Conservation (phyloP, 2,113 vertebrate genomes). For the Falco punctatus region DNA sequence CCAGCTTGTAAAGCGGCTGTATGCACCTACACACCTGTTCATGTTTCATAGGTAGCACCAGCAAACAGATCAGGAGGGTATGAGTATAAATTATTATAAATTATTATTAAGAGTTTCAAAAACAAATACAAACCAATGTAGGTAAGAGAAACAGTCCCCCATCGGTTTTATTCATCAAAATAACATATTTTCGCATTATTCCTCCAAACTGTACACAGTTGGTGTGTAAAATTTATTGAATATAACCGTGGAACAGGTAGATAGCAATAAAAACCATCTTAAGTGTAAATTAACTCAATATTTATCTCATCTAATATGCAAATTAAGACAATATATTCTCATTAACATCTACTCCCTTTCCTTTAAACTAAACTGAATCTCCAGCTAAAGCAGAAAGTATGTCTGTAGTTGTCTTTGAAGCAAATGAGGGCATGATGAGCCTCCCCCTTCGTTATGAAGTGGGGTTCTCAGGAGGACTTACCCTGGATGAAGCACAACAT, state of each 20-base stretch:
- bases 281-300: slow-evolving; percentile 81
- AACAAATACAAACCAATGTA: neutral
- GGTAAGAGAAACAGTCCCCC: neutral
- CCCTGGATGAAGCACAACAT: neutral
- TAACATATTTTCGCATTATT: slow-evolving; percentile 37
- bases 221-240: slow-evolving; percentile 48
- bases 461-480: slow-evolving; percentile 5
- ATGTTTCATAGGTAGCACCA: neutral
- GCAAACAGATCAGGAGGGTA: neutral
- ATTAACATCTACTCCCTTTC: slow-evolving; percentile 71
- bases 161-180: slow-evolving; percentile 10
- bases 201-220: slow-evolving; percentile 31
- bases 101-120: neutral
- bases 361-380: slow-evolving; percentile 76
- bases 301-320: slow-evolving; percentile 83
- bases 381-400: slow-evolving; percentile 31
- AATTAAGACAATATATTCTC: slow-evolving; percentile 74
- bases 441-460: slow-evolving; percentile 33
- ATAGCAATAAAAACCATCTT: slow-evolving; percentile 67
- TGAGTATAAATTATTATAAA: neutral
- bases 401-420: slow-evolving; percentile 59
- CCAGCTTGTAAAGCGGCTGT: neutral
- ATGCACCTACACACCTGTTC: neutral
- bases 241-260: slow-evolving; percentile 35
- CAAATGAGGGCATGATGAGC: slow-evolving; percentile 57